Conservation (phyloP, 2,888 invertebrate species). For the Napeogenes inachia region DNA sequence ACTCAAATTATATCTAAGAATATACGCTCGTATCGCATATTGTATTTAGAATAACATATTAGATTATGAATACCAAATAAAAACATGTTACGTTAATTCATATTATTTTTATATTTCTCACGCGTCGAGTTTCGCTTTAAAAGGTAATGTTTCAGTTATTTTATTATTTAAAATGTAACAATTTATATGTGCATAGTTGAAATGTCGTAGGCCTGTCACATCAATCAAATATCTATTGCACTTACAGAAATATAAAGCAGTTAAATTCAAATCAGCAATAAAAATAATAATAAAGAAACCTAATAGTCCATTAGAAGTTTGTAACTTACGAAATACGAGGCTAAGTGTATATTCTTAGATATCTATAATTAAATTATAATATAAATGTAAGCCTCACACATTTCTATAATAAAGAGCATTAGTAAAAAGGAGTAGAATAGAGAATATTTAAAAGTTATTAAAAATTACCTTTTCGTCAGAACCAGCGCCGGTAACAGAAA, state of each 20-base stretch:
- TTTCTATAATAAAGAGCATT: background rate
- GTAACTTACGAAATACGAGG: background rate
- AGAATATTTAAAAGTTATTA: conserved; percentile 3
- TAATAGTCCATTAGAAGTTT: conserved; percentile 9
- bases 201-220: conserved; percentile 14
- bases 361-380: no score
- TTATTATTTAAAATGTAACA: background rate
- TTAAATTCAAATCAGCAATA: conserved; percentile 24
- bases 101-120: no score
- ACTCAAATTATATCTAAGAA: no score
- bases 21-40: no score
- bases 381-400: background rate
- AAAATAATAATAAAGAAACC: conserved; percentile 18
- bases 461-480: conserved; percentile 60
- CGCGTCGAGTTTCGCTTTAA: background rate
- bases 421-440: background rate
- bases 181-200: background rate
- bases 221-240: conserved; percentile 16
- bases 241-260: conserved; percentile 18
- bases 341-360: no score
- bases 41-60: no score
- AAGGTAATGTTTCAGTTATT: conserved; percentile 3
- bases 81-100: no score
- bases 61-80: no score
- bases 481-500: conserved; percentile 51